These are phyloP conservation scores for Phataginus tetradactyla DNA, from an alignment of 2,797 vertebrate species.

Conservation along the genomic window DNA sequence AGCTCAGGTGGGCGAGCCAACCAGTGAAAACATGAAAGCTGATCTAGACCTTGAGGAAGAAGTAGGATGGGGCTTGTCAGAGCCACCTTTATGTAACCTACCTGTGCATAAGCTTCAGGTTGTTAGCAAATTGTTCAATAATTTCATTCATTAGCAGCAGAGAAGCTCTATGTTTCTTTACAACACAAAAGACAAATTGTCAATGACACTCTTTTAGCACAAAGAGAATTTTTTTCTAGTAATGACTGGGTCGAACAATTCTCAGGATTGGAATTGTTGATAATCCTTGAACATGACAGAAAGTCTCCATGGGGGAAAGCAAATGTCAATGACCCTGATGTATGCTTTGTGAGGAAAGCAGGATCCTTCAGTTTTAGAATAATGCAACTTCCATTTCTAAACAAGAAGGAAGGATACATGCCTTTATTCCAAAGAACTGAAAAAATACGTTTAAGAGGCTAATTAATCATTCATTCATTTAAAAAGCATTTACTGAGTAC, in stretches of 20 bases:
- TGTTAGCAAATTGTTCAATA: not conserved
- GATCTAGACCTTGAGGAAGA: not conserved
- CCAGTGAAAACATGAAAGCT: not conserved
- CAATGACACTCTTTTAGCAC: not conserved
- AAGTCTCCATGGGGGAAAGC: not conserved
- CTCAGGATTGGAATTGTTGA: not conserved
- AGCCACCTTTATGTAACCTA: not conserved
- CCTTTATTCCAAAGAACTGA: not conserved
- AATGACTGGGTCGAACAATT: not conserved
- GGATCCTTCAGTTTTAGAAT: conserved; percentile 59
- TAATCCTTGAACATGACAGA: not conserved
- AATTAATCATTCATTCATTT: not conserved
- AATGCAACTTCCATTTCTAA: conserved; percentile 63
- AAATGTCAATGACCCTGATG: conserved; percentile 18
- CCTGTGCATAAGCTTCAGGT: not conserved
- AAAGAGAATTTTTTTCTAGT: conserved; percentile 3
- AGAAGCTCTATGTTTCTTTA: not conserved
- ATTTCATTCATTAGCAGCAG: not conserved
- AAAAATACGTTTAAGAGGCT: not conserved
- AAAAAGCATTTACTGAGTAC: not conserved
- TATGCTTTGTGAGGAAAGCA: conserved; percentile 54
- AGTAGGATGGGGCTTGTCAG: not conserved
- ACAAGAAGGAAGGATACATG: conserved; percentile 43
- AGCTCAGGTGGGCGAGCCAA: not conserved
- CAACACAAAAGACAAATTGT: not conserved